Base-by-base conservation (phyloP, 2,888 invertebrate genomes). In the Caenorhabditis virilis region DNA sequence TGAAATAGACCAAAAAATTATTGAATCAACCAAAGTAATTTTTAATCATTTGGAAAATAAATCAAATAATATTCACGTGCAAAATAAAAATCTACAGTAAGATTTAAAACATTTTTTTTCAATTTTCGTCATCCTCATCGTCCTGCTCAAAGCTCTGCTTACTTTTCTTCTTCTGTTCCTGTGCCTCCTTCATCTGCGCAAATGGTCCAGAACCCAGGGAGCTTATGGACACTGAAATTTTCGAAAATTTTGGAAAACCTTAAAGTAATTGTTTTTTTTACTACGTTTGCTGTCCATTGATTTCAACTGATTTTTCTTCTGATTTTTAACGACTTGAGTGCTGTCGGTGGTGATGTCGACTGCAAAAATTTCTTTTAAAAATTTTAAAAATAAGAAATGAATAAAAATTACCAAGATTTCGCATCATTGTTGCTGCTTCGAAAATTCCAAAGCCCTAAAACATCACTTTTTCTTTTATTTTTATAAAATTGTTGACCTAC, bases 331-430 rank as follows among this genome's bases (percentile, higher is more conserved):
- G 36, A 38, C 43, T 18, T 53, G 52, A 7, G 35, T 59, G 7
- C 53, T 60, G 39, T 60, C 59, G 7, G 59, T 60, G 25, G 59
- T 60, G 49, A 60, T 60, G 49, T 60, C 59, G 1, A 60, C 59
- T 60, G 48, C 18, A 58, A 55, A 41, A 42, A 42, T 2, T 2
- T 1, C 30, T 18, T 20, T 51, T 27, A 15, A 22, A n/a, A n/a
- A n/a, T n/a, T n/a, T 23, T 18, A 6, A n/a, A 6, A 5, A 15
- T 6, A 6, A 11, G 9, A 38, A 6, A 18, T 11, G 6, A 6
- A 6, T 5, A 11, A 6, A 15, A 22, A 45, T 47, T 15, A 60
- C 59, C 59, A 27, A 60, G 52, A 43, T 60, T 60, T 47, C 53
- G 45, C 59, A 60, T 60, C 59, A 60, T 60, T 7, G 53, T 53